A percentile compares a stretch with the other conserved stretches of the same genome.
These are phyloP conservation scores for Zeuzera pyrina DNA, from an alignment of 2,888 invertebrate species.

Conservation along the genomic window DNA sequence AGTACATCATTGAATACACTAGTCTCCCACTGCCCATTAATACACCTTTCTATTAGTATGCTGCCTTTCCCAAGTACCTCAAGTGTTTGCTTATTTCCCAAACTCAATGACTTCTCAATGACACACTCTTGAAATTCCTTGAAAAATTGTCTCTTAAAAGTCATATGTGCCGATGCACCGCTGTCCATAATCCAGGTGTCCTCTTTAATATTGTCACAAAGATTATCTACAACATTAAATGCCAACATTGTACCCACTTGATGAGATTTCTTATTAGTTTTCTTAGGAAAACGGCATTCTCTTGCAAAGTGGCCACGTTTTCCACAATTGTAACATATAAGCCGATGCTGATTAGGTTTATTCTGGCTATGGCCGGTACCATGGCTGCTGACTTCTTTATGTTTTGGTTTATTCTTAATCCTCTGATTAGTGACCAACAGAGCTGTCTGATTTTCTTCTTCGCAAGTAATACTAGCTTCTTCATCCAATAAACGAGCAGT, in stretches of 20 bases:
- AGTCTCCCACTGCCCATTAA: constrained; percentile 19
- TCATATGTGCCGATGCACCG: too few species aligned
- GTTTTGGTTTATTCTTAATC: background rate
- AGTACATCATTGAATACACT: constrained; percentile 17
- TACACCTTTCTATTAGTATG: constrained; percentile 16
- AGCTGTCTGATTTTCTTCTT: constrained; percentile 1
- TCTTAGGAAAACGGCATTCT: constrained; percentile 7
- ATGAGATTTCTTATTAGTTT: too few species aligned
- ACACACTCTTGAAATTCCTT: background rate
- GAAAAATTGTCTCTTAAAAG: background rate
- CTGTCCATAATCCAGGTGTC: too few species aligned
- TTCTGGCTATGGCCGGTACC: background rate
- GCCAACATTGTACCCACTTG: too few species aligned
- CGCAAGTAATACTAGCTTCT: too few species aligned
- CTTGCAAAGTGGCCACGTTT: constrained; percentile 7
- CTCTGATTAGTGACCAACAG: background rate
- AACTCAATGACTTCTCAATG: background rate
- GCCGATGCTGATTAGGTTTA: background rate
- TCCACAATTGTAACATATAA: too few species aligned
- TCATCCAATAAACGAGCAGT: too few species aligned
- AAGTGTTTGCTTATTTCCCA: constrained; percentile 8
- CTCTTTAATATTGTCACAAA: too few species aligned
- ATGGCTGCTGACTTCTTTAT: background rate
- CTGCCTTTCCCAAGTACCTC: constrained; percentile 19
- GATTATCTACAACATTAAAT: too few species aligned